Evolutionary conservation across 2,113 vertebrate genomes (phyloP), one percentile per base, ranked within the genome.

Genomic region (Aythya baeri): DNA sequence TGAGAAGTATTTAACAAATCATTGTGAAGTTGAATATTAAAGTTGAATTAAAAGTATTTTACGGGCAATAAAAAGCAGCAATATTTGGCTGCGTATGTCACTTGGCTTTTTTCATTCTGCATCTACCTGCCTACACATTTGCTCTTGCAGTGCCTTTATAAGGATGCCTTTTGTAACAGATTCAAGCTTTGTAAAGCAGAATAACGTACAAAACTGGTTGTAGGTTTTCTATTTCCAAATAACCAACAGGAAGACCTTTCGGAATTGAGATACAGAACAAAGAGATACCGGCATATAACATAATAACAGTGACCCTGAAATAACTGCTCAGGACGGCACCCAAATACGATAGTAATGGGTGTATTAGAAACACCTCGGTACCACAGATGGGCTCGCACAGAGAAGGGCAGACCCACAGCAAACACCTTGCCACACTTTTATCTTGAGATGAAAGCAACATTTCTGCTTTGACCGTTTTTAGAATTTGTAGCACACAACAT

Each of bases 111-210:
- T 73, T 71, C 32, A 77, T 74, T 52, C 73, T 82, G 70, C 85
- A 75, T 81, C 76, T 90, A 96, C 88, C 81, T 91, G 62, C 67
- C 59, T 74, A 91, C 66, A 74, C 41, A 55, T 63, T 83, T 91
- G 62, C 38, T 80, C 61, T 61, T 71, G 83, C 71, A 81, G 11
- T 36, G 66, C 82, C 70, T 71, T 85, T 84, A 31, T 13, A 83
- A 66, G 0, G 3, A 63, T 22, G 63, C 57, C 32, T 84, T 84
- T 80, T 85, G 72, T 79, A 77, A 81, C 49, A 81, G 18, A 91
- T 77, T 63, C 90, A 82, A 91, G 75, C 43, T 91, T 38, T 57
- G 71, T 50, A 91, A 70, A 87, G 74, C 0, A 0, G 54, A 78
- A 66, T 43, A 75, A 72, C 2, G 22, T 76, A 34, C 27, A 67